Evolutionary conservation across 2,888 invertebrate genomes (phyloP).

Genomic region (Taenaris catops): DNA sequence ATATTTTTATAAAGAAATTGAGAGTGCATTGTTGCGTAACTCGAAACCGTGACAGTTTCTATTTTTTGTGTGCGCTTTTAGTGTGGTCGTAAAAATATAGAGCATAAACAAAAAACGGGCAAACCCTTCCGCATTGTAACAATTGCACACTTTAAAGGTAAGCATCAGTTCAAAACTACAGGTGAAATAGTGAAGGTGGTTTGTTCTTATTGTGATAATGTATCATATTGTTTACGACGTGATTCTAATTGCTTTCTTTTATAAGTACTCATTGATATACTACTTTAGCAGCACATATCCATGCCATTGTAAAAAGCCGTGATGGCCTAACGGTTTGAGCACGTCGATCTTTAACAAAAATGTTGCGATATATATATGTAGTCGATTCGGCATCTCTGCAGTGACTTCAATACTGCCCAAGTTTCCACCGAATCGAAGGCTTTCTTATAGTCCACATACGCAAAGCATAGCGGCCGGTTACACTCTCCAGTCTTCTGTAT

Average conservation of each 20-base stretch:
- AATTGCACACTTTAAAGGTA: slow-evolving; percentile 47
- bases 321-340: no score
- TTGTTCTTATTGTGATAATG: slow-evolving; percentile 58
- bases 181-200: slow-evolving; percentile 73
- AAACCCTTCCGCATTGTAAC: slow-evolving; percentile 67
- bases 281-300: no score
- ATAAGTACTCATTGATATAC: slow-evolving; percentile 68
- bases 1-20: slow-evolving; percentile 73
- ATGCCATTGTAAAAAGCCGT: no score
- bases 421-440: no score
- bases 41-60: slow-evolving; percentile 35
- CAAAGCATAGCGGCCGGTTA: no score
- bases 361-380: no score
- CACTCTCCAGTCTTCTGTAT: no score
- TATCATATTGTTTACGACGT: slow-evolving; percentile 51
- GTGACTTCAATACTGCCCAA: no score
- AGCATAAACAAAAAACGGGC: slow-evolving; percentile 60
- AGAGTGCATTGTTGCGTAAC: slow-evolving; percentile 65
- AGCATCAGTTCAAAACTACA: slow-evolving; percentile 67
- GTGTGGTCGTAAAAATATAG: slow-evolving; percentile 65
- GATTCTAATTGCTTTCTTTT: slow-evolving; percentile 68
- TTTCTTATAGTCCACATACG: no score
- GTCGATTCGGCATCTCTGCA: no score
- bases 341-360: no score
- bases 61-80: slow-evolving; percentile 57